phyloP scores from a whole-genome alignment of 1,140 invertebrate species.

The Steinernema feltiae region DNA sequence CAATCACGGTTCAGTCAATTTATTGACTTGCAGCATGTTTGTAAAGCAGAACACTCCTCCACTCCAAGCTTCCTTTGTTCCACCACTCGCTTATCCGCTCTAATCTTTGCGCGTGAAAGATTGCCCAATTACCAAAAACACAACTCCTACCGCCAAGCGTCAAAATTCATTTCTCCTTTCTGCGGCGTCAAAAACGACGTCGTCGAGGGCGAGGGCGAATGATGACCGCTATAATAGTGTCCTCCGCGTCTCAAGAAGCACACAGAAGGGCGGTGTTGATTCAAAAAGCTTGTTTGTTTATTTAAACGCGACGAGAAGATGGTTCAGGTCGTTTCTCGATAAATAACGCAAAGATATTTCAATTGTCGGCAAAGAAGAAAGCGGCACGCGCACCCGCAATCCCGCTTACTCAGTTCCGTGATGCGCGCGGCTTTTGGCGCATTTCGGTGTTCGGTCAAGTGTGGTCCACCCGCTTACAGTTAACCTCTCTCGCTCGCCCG shows the following conservation, averaged over 20 bases:
- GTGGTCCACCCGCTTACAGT: no score
- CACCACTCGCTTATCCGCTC: no score
- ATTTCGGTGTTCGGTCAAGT: no score
- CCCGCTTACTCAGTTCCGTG: no score
- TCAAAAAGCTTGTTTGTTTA: constrained; percentile 13
- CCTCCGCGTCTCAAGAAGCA: neutral
- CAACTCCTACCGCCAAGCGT: neutral
- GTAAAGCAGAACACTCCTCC: no score
- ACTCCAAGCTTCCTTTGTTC: no score
- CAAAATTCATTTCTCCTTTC: neutral
- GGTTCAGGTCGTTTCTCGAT: constrained; percentile 2
- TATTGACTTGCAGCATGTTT: no score
- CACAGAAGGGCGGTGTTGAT: constrained; percentile 2
- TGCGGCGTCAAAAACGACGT: neutral
- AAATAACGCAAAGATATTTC: constrained; percentile 12
- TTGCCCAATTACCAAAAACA: no score
- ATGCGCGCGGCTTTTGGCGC: no score
- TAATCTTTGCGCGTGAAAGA: no score
- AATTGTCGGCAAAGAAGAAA: neutral
- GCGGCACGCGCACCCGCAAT: neutral
- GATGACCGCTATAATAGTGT: neutral
- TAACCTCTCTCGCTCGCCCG: no score
- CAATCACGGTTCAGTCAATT: no score
- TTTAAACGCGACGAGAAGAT: neutral
- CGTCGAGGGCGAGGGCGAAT: neutral